Conservation (phyloP, 2,888 invertebrate species). For the Trissoscelio sp. region DNA sequence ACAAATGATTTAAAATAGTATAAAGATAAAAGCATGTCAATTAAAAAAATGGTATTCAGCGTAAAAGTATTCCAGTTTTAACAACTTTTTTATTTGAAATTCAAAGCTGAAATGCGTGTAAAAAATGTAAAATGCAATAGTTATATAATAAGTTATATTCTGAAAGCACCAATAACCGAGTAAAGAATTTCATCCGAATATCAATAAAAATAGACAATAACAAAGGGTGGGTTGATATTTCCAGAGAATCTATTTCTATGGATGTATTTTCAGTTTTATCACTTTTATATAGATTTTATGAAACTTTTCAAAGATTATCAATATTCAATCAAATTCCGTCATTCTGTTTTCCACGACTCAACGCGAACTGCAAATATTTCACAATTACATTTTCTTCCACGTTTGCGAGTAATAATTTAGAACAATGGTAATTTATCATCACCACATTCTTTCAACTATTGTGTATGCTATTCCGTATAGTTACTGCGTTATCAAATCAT, state of each 20-base stretch:
- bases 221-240: neutral
- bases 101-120: neutral
- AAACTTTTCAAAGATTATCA: slow-evolving; percentile 16
- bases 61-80: too few species aligned
- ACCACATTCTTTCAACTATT: slow-evolving; percentile 34
- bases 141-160: slow-evolving; percentile 30
- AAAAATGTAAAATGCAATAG: neutral
- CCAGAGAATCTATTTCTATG: slow-evolving; percentile 2
- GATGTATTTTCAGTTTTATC: slow-evolving; percentile 2
- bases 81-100: too few species aligned
- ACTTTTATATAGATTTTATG: neutral
- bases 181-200: slow-evolving; percentile 15
- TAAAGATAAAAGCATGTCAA: too few species aligned
- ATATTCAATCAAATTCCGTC: slow-evolving; percentile 8
- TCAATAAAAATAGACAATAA: slow-evolving; percentile 31
- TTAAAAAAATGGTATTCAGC: too few species aligned
- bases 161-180: slow-evolving; percentile 25
- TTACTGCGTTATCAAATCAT: slow-evolving; percentile 52
- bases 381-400: slow-evolving; percentile 14
- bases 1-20: too few species aligned
- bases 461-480: slow-evolving; percentile 37
- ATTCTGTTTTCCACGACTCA: slow-evolving; percentile 1
- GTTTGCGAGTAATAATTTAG: slow-evolving; percentile 30
- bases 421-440: slow-evolving; percentile 39
- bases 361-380: slow-evolving; percentile 2